phyloP scores from a whole-genome alignment of 1,140 invertebrate genomes.

The Trachelipus rathkii region DNA sequence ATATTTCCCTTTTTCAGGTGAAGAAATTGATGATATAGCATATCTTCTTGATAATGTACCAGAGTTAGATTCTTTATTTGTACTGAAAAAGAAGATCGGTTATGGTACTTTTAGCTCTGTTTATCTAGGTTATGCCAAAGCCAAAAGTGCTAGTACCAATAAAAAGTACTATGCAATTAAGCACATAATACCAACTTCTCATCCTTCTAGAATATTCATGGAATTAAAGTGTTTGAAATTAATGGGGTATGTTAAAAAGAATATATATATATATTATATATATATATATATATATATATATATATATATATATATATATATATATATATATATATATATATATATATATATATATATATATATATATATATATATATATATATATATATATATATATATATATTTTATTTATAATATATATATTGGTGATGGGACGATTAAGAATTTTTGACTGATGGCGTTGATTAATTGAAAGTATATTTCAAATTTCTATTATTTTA shows the following conservation, averaged over 20 bases:
- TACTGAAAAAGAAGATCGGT: constrained; percentile 31
- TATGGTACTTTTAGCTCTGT: constrained; percentile 44
- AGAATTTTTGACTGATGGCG: no score
- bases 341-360: neutral
- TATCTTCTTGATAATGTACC: constrained; percentile 35
- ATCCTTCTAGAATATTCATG: constrained; percentile 41
- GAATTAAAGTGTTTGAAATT: constrained; percentile 38
- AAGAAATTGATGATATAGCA: constrained; percentile 30
- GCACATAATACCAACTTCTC: constrained; percentile 43
- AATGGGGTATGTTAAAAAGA: constrained; percentile 35
- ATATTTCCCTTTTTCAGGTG: constrained; percentile 30
- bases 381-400: constrained; percentile 23
- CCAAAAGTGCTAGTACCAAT: constrained; percentile 28
- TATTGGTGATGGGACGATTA: no score
- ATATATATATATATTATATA: no score
- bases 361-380: constrained; percentile 1
- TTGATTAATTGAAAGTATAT: no score
- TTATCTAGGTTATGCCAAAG: constrained; percentile 36
- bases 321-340: constrained; percentile 17
- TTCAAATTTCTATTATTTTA: no score
- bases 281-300: constrained; percentile 14
- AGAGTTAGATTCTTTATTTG: constrained; percentile 35
- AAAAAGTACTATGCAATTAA: constrained; percentile 37
- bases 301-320: constrained; percentile 16
- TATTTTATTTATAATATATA: constrained; percentile 14